Evolutionary conservation across 2,113 vertebrate genomes (phyloP).

Genomic region (Spea bombifrons): DNA sequence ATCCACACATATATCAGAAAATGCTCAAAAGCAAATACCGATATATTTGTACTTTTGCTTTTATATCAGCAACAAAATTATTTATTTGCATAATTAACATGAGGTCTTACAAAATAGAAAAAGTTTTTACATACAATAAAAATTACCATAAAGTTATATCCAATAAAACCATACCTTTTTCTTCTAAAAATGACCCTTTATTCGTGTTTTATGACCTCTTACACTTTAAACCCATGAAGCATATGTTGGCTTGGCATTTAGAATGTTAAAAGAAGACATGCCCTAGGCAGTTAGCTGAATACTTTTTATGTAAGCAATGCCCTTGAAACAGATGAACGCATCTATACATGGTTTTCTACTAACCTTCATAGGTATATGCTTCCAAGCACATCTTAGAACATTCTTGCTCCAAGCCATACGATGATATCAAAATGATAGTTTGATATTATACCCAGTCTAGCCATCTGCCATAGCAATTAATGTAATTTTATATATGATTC

Average conservation of each 20-base stretch:
- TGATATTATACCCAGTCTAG: neutral
- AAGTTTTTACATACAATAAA: too few relatives aligned
- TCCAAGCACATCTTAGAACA: conserved; percentile 1
- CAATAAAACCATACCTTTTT: too few relatives aligned
- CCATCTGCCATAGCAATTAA: neutral
- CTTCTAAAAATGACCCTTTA: too few relatives aligned
- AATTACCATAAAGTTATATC: too few relatives aligned
- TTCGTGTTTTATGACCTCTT: neutral
- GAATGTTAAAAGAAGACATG: conserved; percentile 44
- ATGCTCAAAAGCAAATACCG: too few relatives aligned
- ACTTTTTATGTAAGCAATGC: conserved; percentile 29
- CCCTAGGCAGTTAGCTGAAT: conserved; percentile 31
- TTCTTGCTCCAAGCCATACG: conserved; percentile 28
- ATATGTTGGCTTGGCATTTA: conserved; percentile 53
- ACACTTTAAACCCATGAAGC: conserved; percentile 51
- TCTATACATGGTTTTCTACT: conserved; percentile 35
- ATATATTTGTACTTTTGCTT: too few relatives aligned
- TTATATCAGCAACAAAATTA: too few relatives aligned
- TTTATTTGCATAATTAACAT: too few relatives aligned
- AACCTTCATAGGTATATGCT: conserved; percentile 38
- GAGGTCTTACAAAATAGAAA: too few relatives aligned
- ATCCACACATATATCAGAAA: too few relatives aligned
- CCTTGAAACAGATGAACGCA: conserved; percentile 54
- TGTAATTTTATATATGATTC: neutral
- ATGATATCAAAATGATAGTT: conserved; percentile 32